Evolutionary conservation across 2,888 invertebrate genomes (phyloP).

Genomic region (Eilema sororculum): DNA sequence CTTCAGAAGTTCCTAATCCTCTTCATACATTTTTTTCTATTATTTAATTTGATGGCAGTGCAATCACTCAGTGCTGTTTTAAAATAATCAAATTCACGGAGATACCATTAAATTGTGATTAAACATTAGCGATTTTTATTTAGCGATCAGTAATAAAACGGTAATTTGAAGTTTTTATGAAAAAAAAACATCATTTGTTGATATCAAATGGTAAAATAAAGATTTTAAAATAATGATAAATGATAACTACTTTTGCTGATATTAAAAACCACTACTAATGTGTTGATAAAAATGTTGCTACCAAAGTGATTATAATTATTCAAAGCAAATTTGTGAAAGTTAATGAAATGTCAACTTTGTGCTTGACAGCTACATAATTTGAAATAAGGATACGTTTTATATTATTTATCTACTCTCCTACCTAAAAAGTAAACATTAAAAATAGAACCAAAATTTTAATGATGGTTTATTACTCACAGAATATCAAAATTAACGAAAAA

Average conservation of each 20-base stretch:
- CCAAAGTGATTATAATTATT: not conserved
- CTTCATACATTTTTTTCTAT: not conserved
- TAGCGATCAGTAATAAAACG: not conserved
- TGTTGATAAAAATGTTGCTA: conserved; percentile 9
- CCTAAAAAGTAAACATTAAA: too few species aligned
- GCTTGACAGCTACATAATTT: not conserved
- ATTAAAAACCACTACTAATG: conserved; percentile 2
- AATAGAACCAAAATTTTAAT: too few species aligned
- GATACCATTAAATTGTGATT: not conserved
- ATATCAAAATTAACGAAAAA: too few species aligned
- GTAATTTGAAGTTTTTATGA: not conserved
- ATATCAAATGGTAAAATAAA: not conserved
- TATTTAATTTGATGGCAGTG: not conserved
- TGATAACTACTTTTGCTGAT: not conserved
- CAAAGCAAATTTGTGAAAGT: not conserved
- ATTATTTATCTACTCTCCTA: too few species aligned
- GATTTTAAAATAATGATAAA: not conserved
- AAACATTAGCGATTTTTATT: not conserved
- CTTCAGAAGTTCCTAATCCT: not conserved
- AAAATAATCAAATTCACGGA: not conserved
- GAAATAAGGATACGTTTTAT: conserved; percentile 35
- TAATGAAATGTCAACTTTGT: conserved; percentile 2
- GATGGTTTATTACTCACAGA: too few species aligned
- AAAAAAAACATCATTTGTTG: not conserved
- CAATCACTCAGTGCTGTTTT: not conserved